Evolutionary conservation across 2,113 vertebrate species (phyloP).

Genomic region (Sorex fumeus): DNA sequence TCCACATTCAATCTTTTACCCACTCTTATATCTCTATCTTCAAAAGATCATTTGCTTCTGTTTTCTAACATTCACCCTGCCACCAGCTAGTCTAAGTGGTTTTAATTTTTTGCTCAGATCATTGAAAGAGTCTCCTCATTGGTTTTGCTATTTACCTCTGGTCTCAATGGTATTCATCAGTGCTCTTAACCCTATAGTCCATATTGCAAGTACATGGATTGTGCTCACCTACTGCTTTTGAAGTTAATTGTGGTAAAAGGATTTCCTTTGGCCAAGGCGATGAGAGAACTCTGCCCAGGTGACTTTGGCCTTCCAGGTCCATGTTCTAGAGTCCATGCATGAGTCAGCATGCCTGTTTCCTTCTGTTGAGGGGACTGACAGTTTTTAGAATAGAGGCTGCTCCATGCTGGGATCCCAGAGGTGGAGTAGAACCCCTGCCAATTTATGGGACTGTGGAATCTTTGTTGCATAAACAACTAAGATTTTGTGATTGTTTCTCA

Average conservation of each 20-base stretch:
- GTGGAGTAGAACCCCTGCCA: not conserved
- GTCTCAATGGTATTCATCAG: not conserved
- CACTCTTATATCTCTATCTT: conserved; percentile 28
- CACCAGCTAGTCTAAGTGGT: not conserved
- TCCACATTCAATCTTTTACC: not conserved
- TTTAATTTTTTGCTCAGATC: conserved; percentile 22
- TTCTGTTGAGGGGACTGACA: not conserved
- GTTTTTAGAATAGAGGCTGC: not conserved
- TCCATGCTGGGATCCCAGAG: not conserved
- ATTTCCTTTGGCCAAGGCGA: not conserved
- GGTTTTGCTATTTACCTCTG: not conserved
- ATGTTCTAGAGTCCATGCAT: not conserved
- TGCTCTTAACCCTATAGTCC: not conserved
- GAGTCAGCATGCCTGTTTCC: not conserved
- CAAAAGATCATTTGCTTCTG: conserved; percentile 5
- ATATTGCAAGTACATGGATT: not conserved
- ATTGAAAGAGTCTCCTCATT: not conserved
- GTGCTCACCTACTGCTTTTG: not conserved
- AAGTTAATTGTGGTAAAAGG: conserved; percentile 18
- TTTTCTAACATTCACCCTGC: not conserved
- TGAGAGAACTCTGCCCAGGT: not conserved
- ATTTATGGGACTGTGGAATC: not conserved
- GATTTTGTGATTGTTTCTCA: not conserved
- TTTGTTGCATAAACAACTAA: not conserved
- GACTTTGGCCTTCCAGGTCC: not conserved